Evolutionary conservation across 2,888 invertebrate genomes (phyloP).

Genomic region (Nesidiocoris tenuis): DNA sequence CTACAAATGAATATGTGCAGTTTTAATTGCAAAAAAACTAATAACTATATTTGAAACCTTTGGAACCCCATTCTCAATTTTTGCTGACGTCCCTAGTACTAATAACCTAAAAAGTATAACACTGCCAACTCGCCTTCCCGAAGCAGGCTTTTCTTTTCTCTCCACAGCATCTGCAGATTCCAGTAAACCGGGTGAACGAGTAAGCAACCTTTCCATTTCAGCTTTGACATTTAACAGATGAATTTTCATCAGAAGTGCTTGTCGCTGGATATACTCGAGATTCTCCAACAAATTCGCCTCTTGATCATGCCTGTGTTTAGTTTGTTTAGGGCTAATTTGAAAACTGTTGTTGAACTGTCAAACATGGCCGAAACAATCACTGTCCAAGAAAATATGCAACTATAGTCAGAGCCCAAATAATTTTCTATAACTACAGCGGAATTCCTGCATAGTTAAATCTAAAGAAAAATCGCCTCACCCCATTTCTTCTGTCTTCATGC

Average conservation of each 20-base stretch:
- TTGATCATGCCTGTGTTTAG: not conserved
- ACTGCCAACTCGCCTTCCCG: not conserved
- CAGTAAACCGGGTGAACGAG: not conserved
- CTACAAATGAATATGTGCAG: too few species aligned
- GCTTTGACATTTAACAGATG: constrained; percentile 14
- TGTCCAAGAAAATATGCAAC: too few species aligned
- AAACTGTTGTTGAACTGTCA: too few species aligned
- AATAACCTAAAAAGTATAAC: not conserved
- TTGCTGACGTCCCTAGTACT: not conserved
- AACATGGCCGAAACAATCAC: too few species aligned
- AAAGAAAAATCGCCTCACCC: too few species aligned
- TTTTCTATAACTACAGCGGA: too few species aligned
- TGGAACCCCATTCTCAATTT: not conserved
- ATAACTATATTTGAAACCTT: too few species aligned
- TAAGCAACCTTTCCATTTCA: constrained; percentile 2
- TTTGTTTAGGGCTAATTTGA: too few species aligned
- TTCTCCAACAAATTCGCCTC: not conserved
- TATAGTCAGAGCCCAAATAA: too few species aligned
- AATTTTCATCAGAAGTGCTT: constrained; percentile 12
- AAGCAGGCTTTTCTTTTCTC: not conserved
- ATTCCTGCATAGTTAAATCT: too few species aligned
- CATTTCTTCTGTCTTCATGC: too few species aligned
- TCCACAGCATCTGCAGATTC: not conserved
- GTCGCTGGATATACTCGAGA: not conserved
- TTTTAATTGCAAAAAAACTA: too few species aligned